phyloP scores from a whole-genome alignment of 2,888 invertebrate genomes.

The Holacanthella duospinosa region DNA sequence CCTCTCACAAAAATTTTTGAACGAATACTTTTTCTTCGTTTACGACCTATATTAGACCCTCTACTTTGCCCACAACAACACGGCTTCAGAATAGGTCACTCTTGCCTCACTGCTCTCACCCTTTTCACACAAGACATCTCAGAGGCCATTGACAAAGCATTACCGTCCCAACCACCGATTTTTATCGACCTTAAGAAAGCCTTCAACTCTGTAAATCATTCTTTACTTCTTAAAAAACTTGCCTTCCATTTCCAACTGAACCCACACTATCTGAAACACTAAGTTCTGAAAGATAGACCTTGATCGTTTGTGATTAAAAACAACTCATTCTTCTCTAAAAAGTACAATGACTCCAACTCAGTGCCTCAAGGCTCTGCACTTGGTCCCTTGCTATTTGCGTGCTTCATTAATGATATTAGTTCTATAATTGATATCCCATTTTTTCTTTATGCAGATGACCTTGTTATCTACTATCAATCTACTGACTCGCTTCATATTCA shows the following conservation, averaged over 20 bases:
- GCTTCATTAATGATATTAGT: slow-evolving; percentile 19
- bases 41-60: background rate
- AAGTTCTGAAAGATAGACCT: too few relatives aligned
- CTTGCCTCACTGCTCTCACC: slow-evolving; percentile 3
- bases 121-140: background rate
- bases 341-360: too few relatives aligned
- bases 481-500: background rate
- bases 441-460: slow-evolving; percentile 13
- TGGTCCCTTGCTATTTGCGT: slow-evolving; percentile 14
- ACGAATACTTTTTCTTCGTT: background rate
- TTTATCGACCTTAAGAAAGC: slow-evolving; percentile 10
- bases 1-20: background rate
- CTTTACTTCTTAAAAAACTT: background rate
- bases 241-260: background rate
- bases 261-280: background rate
- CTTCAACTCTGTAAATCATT: slow-evolving; percentile 3
- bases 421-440: slow-evolving; percentile 1
- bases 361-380: slow-evolving; percentile 10
- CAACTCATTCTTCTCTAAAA: too few relatives aligned
- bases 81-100: background rate
- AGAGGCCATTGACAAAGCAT: background rate
- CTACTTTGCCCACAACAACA: background rate
- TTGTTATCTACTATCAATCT: background rate
- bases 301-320: too few relatives aligned
- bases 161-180: background rate